Evolutionary conservation across 2,113 vertebrate species (phyloP).

Genomic region (Podarcis muralis): DNA sequence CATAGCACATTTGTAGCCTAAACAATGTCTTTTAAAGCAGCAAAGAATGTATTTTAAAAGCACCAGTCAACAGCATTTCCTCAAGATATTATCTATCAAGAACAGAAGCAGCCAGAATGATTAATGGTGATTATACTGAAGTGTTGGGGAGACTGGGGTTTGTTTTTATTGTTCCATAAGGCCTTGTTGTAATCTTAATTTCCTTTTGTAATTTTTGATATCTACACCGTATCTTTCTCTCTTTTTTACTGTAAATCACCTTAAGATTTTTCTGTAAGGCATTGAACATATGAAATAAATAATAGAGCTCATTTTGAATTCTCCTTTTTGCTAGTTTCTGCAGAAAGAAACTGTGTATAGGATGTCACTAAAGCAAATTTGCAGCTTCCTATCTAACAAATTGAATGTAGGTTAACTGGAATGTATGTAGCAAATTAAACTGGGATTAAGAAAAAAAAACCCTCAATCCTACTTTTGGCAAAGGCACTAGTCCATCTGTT

Average conservation of each 20-base stretch:
- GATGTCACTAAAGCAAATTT: neutral
- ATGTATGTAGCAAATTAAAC: neutral
- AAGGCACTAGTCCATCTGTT: neutral
- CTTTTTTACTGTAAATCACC: too few species aligned
- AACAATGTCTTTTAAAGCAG: neutral
- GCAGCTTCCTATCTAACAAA: neutral
- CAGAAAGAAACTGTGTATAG: neutral
- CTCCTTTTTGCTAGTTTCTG: neutral
- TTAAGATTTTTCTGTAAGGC: too few species aligned
- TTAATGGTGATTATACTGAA: too few species aligned
- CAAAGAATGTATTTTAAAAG: neutral
- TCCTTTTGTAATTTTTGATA: too few species aligned
- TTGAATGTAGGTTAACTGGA: neutral
- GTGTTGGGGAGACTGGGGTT: too few species aligned
- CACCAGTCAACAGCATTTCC: neutral
- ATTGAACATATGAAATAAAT: too few species aligned
- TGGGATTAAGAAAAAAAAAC: neutral
- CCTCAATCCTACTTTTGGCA: neutral
- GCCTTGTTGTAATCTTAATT: too few species aligned
- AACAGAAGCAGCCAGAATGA: neutral
- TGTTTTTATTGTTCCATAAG: too few species aligned
- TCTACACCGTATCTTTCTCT: too few species aligned
- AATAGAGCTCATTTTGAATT: neutral
- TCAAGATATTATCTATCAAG: neutral
- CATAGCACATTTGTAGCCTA: neutral